phyloP scores from a whole-genome alignment of 2,113 vertebrate species.

The Laterallus jamaicensis region DNA sequence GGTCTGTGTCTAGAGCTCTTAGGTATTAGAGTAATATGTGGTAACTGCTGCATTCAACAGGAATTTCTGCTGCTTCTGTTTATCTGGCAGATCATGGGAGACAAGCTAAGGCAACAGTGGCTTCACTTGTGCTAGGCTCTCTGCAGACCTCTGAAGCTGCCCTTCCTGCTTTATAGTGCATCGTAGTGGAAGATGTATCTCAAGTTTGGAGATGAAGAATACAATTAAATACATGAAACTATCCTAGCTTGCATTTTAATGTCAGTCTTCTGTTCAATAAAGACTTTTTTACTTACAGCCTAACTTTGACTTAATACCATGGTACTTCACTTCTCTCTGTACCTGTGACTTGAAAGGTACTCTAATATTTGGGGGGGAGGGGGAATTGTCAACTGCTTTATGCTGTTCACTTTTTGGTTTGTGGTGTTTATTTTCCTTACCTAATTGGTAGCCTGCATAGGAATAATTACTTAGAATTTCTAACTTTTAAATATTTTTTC shows the following conservation, averaged over 20 bases:
- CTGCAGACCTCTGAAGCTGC: background rate
- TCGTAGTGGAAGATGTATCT: background rate
- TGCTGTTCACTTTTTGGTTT: background rate
- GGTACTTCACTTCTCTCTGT: background rate
- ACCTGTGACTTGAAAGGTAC: background rate
- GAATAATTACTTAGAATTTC: background rate
- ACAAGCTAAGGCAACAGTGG: background rate
- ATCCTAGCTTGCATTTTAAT: background rate
- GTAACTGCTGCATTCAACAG: background rate
- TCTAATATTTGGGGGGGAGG: background rate
- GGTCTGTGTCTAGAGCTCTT: background rate
- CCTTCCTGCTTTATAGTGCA: rapidly evolving
- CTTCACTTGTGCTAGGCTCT: background rate
- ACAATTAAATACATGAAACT: background rate
- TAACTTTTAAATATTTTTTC: background rate
- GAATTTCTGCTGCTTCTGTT: too few species aligned
- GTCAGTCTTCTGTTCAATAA: background rate
- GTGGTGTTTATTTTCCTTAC: background rate
- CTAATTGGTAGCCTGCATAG: background rate
- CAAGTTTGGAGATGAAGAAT: background rate
- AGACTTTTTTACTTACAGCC: background rate
- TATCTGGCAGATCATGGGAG: too few species aligned
- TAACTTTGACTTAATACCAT: too few species aligned
- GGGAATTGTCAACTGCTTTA: background rate
- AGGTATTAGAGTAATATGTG: background rate